These are phyloP conservation scores for Nephrotoma guestfalica DNA, from an alignment of 2,888 invertebrate genomes.

Conservation along the genomic window DNA sequence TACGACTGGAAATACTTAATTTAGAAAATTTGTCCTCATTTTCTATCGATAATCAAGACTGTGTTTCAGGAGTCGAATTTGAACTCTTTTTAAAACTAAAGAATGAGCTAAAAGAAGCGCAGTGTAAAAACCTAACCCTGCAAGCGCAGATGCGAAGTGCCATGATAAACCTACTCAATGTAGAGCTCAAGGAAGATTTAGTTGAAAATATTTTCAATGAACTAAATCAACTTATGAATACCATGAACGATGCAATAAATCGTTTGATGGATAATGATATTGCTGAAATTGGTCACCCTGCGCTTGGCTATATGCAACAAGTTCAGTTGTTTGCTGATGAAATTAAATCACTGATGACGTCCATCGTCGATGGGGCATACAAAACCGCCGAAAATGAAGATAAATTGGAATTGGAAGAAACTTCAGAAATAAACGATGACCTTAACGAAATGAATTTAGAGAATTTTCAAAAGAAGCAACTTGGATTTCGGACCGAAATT, in stretches of 20 bases:
- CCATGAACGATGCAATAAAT: background rate
- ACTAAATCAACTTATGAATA: background rate
- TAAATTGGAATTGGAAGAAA: background rate
- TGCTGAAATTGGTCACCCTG: background rate
- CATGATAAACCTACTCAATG: slow-evolving; percentile 10
- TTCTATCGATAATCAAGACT: background rate
- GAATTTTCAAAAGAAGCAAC: slow-evolving; percentile 30
- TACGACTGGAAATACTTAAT: background rate
- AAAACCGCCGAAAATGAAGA: background rate
- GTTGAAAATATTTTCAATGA: slow-evolving; percentile 34
- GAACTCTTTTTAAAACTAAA: background rate
- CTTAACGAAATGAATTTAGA: slow-evolving; percentile 16
- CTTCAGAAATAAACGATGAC: background rate
- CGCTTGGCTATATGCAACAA: background rate
- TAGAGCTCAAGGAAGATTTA: slow-evolving; percentile 53
- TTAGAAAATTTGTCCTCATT: background rate
- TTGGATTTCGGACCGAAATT: slow-evolving; percentile 48
- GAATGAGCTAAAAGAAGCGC: background rate
- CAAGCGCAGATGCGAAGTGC: background rate
- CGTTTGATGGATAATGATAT: background rate
- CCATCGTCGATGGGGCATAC: background rate
- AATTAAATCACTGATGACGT: background rate
- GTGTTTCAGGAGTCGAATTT: background rate
- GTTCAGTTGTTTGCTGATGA: background rate
- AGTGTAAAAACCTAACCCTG: background rate